Conservation (phyloP, 1,140 invertebrate species). For the Euura saliciscinereae region DNA sequence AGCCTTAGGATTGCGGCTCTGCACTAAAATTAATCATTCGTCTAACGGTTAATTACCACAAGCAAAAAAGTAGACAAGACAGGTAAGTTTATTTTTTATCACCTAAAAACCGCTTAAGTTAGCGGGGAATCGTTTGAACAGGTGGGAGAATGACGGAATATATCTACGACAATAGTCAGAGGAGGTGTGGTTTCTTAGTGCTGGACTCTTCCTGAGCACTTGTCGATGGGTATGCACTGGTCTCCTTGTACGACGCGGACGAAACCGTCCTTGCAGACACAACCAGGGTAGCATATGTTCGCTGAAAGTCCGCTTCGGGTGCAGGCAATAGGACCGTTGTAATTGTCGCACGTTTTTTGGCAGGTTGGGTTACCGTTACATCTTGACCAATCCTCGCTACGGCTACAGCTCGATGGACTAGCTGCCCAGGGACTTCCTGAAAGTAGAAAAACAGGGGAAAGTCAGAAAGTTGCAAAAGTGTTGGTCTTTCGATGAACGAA, state of each 20-base stretch:
- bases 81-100: no score
- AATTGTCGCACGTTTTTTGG: neutral
- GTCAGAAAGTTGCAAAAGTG: no score
- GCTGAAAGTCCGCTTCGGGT: neutral
- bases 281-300: neutral
- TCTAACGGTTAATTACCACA: no score
- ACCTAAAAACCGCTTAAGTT: no score
- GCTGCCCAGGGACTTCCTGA: neutral
- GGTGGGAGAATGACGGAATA: no score
- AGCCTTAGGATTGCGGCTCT: neutral
- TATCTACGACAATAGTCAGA: no score
- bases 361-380: neutral
- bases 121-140: no score
- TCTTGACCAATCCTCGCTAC: neutral
- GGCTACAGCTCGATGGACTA: neutral
- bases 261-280: neutral
- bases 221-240: neutral
- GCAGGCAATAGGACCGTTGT: neutral
- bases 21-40: no score
- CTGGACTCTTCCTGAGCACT: neutral
- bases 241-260: neutral
- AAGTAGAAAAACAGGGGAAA: neutral
- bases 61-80: no score
- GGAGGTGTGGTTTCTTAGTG: neutral
- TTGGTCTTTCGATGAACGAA: no score